Evolutionary conservation across 2,113 vertebrate species (phyloP), one percentile per base, ranked within the genome.

Genomic region (Speoplatyrhinus poulsoni): DNA sequence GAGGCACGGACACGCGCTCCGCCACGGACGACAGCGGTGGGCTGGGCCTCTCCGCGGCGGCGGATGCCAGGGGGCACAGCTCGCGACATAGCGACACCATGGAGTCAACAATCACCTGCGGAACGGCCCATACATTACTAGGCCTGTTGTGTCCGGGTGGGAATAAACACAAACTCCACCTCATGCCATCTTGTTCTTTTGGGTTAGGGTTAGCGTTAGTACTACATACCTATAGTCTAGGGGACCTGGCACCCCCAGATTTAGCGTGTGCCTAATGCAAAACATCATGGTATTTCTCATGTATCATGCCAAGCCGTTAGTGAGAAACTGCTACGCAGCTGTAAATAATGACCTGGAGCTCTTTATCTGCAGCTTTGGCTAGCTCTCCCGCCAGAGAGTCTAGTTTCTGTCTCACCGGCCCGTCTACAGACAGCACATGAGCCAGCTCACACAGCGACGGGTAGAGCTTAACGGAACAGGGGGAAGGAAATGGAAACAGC

Each of bases 361-460:
- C 95, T 69, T 95, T 96, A 87, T 96, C 95, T 8, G 95, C 95
- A 55, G 95, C 95, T 87, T 95, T 96, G 79, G 95, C 94, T 0
- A 96, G 93, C 71, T 96, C 95, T 1, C 92, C 94, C 32, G 94
- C 94, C 76, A 96, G 91, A 0, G 94, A 95, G 79, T 96, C 95
- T 67, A 96, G 86, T 13, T 91, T 93, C 82, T 96, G 95, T 16
- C 94, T 86, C 63, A 96, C 95, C 0, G 95, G 95, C 32, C 95
- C 95, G 0, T 96, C 95, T 32, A 91, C 95, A 49, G 94, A 95
- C 68, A 96, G 86, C 64, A 96, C 93, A 16, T 96, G 95, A 60
- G 95, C 95, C 86, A 96, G 90, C 87, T 96, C 95, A 12, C 95
- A 96, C 60, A 96, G 92, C 47, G 95, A 95, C 12, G 95, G 95